These are phyloP conservation scores for Andrena trimmerana DNA, from an alignment of 2,888 invertebrate species.

Conservation along the genomic window DNA sequence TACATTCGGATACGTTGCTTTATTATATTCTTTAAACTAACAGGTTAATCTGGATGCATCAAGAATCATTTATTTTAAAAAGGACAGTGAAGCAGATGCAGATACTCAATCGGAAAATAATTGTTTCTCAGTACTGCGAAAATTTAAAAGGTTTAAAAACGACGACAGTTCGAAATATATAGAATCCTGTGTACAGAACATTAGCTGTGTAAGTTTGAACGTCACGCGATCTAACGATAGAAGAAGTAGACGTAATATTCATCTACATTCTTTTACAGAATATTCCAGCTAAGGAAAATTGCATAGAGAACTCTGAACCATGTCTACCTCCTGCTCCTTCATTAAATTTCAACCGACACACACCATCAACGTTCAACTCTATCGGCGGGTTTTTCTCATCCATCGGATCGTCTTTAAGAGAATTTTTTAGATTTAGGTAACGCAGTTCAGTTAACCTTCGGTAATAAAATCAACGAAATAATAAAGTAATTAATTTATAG, in stretches of 20 bases:
- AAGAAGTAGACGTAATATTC: not conserved
- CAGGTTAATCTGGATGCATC: conserved; percentile 63
- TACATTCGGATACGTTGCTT: not conserved
- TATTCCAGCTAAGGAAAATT: conserved; percentile 15
- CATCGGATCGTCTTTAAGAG: conserved; percentile 65
- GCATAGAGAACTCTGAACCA: conserved; percentile 3
- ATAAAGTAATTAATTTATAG: conserved; percentile 7
- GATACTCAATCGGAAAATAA: conserved; percentile 51
- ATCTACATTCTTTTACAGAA: conserved; percentile 36
- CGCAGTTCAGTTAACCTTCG: not conserved
- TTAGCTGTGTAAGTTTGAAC: conserved; percentile 46
- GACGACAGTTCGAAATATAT: conserved; percentile 15
- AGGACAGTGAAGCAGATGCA: conserved; percentile 64
- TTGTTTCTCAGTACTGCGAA: conserved; percentile 60
- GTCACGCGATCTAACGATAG: not conserved
- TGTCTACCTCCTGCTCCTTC: conserved; percentile 15
- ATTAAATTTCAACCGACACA: conserved; percentile 29
- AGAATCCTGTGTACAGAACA: conserved; percentile 7
- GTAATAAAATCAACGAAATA: conserved; percentile 10
- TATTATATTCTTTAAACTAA: not conserved
- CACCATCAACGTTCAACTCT: conserved; percentile 47
- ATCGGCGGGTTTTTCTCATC: conserved; percentile 62
- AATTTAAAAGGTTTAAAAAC: conserved; percentile 60
- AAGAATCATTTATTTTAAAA: conserved; percentile 65
- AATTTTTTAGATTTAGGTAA: conserved; percentile 66